Base-by-base conservation (phyloP, 2,888 invertebrate genomes). In the Brachyopa scutellaris region DNA sequence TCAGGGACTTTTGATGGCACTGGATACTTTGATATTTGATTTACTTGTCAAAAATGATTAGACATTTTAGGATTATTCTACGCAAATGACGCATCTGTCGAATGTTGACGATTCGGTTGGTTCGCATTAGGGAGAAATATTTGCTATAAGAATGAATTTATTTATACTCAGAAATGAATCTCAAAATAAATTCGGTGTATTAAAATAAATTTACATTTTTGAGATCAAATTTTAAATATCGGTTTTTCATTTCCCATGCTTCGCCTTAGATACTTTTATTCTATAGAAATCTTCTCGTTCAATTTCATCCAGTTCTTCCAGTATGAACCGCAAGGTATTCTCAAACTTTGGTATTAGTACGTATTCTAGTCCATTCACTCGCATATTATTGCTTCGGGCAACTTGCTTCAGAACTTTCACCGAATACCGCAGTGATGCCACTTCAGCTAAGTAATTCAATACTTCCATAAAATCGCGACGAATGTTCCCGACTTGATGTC, bases 231-330 rank as follows among this genome's bases (percentile, higher is more conserved):
- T n/a, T n/a, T n/a, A n/a, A n/a, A n/a, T n/a, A n/a, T n/a, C n/a
- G n/a, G n/a, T 17, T 45, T 21, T 45, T 45, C 77, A 85, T 84
- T 45, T 85, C n/a, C 67, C n/a, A n/a, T 88, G 89, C 36, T 89
- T 88, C 11, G 86, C 87, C 73, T 88, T 88, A 0, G 88, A 87
- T 0, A 87, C 86, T 55, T 88, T 88, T 15, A 88, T 64, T 0
- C 88, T 86, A 73, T 89, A 89, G 59, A 89, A 88, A 26, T 89
- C 88, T 66, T 88, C 89, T 0, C 89, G 86, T 26, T 88, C 89
- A n/a, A 85, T 85, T 67, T 88, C 88, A 64, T 88, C 88, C 67
- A 88, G 53, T 66, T 89, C 89, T 0, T 86, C 86, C 6, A 67
- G 49, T 3, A 88, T 88, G 9, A 88, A 88, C 0, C 8, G 29